Percentiles rank a stretch among this genome's conserved stretches.
phyloP scores from a whole-genome alignment of 2,113 vertebrate genomes.

The Strigops habroptila region DNA sequence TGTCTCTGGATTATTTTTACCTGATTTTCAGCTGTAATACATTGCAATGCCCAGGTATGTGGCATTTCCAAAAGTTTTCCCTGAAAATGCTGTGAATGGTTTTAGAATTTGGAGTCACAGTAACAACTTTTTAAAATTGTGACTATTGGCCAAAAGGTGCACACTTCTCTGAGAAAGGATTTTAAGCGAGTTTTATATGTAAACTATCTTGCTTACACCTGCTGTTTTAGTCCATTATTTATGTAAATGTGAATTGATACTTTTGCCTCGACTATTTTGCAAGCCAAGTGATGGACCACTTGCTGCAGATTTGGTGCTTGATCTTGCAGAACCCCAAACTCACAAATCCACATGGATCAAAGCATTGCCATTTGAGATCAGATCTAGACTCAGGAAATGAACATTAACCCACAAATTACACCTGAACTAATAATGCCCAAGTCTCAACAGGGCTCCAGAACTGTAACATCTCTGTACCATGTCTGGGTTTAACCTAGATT shows the following conservation, averaged over 20 bases:
- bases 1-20: background rate
- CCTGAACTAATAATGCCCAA: constrained; percentile 32
- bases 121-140: background rate
- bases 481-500: background rate
- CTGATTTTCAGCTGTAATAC: background rate
- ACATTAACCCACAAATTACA: background rate
- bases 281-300: background rate
- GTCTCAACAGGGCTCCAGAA: background rate
- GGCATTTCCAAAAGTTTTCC: background rate
- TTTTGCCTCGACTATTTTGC: background rate
- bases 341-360: background rate
- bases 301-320: background rate
- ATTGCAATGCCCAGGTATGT: rapidly evolving
- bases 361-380: background rate
- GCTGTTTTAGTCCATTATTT: background rate
- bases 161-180: background rate
- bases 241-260: background rate
- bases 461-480: background rate
- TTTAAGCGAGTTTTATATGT: background rate
- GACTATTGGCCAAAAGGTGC: background rate
- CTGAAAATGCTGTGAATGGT: background rate
- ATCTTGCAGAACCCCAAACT: background rate
- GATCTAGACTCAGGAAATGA: background rate
- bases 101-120: background rate
- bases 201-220: background rate